These are phyloP conservation scores for Prionailurus viverrinus DNA, from an alignment of 2,113 vertebrate species.

Conservation along the genomic window DNA sequence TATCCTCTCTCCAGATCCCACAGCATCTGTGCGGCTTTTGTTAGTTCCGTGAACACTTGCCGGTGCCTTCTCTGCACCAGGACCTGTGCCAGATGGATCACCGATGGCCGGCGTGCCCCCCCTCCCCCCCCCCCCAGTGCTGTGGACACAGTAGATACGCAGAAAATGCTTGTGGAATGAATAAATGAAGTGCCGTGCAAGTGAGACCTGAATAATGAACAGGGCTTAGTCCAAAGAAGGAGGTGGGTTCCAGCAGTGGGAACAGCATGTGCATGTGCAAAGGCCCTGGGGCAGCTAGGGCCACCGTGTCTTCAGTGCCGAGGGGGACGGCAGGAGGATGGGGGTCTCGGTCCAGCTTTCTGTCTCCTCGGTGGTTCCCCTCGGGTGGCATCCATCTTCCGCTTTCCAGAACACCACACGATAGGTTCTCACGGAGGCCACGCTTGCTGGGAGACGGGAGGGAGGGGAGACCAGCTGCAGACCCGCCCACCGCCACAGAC, in stretches of 20 bases:
- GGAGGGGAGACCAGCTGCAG: background rate
- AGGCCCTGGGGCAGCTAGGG: background rate
- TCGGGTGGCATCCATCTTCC: background rate
- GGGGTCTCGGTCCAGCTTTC: background rate
- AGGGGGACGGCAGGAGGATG: background rate
- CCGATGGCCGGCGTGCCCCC: background rate
- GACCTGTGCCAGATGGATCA: background rate
- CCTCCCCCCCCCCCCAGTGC: accelerated
- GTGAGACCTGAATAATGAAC: background rate
- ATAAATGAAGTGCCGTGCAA: background rate
- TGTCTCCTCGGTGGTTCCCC: background rate
- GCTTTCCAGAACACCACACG: background rate
- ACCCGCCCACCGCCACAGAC: background rate
- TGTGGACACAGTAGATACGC: background rate
- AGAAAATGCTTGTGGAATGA: background rate
- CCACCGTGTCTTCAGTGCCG: accelerated
- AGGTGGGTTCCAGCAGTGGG: background rate
- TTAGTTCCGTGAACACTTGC: background rate
- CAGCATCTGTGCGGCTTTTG: background rate
- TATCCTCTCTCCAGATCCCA: background rate
- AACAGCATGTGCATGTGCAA: background rate
- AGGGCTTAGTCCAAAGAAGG: background rate
- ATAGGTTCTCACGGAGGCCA: background rate
- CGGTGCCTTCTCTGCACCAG: background rate
- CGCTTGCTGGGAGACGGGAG: background rate